Evolutionary conservation across 2,888 invertebrate genomes (phyloP), one percentile per base, ranked within the genome.

Genomic region (Cinara cedri): DNA sequence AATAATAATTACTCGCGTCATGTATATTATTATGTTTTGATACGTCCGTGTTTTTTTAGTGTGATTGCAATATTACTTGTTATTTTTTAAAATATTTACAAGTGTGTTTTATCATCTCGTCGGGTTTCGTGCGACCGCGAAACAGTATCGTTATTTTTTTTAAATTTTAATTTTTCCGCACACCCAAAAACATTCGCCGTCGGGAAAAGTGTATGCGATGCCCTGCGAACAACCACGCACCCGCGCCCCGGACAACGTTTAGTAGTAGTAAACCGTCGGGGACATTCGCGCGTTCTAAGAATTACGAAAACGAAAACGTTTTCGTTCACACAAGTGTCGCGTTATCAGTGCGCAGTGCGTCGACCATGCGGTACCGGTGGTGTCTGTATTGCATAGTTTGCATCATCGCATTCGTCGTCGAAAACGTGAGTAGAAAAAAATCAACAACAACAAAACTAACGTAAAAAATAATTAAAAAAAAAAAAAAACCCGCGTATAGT

Each of bases 311-410:
- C 65, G 55, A 44, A 65, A 66, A n/a, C 21, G 44, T 55, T 76
- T 66, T 66, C 44, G 24, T 26, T 24, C 55, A 26, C 76, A 26
- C 54, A 16, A 34, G 26, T 24, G 72, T 62, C 62, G 71, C 49
- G 74, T 54, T 65, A 75, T 75, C 74, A 54, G 74, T 74, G 66
- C 66, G 46, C 42, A 10, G 76, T 46, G 66, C 57, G 78, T 51
- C 68, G 70, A 78, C 70, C 78, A 78, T 78, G 78, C 78, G 78
- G 70, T 78, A 68, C 78, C 78, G 78, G 70, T 78, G 68, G 68
- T 70, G 46, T 60, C 68, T 78, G 70, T 78, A 78, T 57, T 68
- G 76, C 78, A 46, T 66, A 26, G 76, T 76, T 49, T 78, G 57
- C 78, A 42, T 78, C 55, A 21, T 76, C 57, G 24, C 68, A 68